Percentiles rank a stretch among this genome's conserved stretches.
These are phyloP conservation scores for Halcyon badia DNA, from an alignment of 2,797 vertebrate species.

Conservation along the genomic window DNA sequence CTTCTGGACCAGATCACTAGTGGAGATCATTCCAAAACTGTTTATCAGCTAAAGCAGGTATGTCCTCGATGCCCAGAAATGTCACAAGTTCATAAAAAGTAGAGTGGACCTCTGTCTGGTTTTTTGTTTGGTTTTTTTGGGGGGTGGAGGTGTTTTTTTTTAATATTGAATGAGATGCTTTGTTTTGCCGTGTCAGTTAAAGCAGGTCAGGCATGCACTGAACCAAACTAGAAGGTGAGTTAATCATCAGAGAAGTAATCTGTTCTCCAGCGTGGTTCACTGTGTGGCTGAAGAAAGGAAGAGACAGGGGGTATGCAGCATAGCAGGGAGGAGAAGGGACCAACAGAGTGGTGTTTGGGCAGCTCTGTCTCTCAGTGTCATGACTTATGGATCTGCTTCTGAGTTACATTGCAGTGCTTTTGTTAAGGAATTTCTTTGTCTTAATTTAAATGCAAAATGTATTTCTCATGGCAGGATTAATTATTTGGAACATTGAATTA, in stretches of 20 bases:
- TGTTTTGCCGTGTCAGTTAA: background rate
- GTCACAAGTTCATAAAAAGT: background rate
- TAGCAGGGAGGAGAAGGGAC: background rate
- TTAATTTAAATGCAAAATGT: background rate
- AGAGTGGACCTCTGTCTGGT: background rate
- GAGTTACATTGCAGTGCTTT: background rate
- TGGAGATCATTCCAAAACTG: slow-evolving; percentile 91
- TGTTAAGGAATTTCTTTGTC: background rate
- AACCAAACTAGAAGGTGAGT: background rate
- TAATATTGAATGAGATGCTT: background rate
- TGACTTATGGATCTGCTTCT: background rate
- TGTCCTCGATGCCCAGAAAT: background rate
- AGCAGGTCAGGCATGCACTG: rapidly evolving
- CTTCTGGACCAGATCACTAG: slow-evolving; percentile 96
- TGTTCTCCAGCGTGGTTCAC: background rate
- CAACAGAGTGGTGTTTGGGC: background rate
- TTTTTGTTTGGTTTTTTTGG: background rate
- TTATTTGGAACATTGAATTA: background rate
- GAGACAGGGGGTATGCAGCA: background rate
- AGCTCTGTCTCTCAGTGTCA: background rate
- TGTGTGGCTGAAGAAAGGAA: background rate
- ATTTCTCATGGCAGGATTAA: background rate
- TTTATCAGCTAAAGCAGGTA: slow-evolving; percentile 93
- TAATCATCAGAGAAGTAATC: background rate
- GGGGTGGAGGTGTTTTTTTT: background rate